These are phyloP conservation scores for Dasysyrphus albostriatus DNA, from an alignment of 2,888 invertebrate species.

Conservation along the genomic window DNA sequence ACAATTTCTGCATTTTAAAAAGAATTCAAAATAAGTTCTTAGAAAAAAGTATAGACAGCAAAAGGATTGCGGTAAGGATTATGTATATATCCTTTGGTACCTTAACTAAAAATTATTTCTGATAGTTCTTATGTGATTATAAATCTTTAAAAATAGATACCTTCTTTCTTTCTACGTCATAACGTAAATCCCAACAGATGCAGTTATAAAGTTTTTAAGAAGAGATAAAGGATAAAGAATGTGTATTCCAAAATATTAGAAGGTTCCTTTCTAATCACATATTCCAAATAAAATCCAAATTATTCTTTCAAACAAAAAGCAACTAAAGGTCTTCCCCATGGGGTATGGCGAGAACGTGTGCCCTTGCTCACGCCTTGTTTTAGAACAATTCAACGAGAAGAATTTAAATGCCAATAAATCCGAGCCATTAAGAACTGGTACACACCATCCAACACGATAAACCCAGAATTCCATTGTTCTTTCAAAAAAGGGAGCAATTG, in stretches of 20 bases:
- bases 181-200: neutral
- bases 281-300: slow-evolving; percentile 5
- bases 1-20: too few species aligned
- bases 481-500: slow-evolving; percentile 34
- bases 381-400: slow-evolving; percentile 83
- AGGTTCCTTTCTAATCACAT: neutral
- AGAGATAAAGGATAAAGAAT: neutral
- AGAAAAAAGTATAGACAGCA: too few species aligned
- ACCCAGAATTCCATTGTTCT: slow-evolving; percentile 75
- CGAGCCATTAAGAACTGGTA: slow-evolving; percentile 71
- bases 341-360: slow-evolving; percentile 16
- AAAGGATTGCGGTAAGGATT: too few species aligned
- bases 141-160: neutral
- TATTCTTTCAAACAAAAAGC: neutral
- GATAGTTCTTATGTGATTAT: neutral
- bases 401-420: slow-evolving; percentile 83
- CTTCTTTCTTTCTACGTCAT: neutral
- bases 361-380: slow-evolving; percentile 3
- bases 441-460: slow-evolving; percentile 26
- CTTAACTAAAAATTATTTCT: neutral
- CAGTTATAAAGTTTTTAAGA: neutral
- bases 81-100: too few species aligned
- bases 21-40: too few species aligned
- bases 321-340: neutral
- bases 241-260: neutral